Percentiles rank a stretch among this genome's conserved stretches.
Evolutionary conservation across 1,140 invertebrate species (phyloP).

Genomic region (Aplysia californica): DNA sequence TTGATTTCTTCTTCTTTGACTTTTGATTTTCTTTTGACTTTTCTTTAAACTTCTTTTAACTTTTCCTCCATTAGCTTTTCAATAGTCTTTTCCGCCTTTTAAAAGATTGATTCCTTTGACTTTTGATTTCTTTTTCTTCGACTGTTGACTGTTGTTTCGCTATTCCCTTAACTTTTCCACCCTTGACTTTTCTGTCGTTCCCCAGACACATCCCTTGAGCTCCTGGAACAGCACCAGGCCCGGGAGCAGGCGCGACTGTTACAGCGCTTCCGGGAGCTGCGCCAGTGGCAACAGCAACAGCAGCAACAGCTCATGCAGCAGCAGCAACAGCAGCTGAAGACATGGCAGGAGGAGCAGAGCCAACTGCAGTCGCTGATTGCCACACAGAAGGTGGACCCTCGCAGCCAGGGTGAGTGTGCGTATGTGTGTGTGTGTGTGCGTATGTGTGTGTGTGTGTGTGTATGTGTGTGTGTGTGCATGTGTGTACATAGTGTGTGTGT

Average conservation of each 20-base stretch:
- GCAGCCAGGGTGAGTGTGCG: slow-evolving; percentile 31
- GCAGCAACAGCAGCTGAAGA: slow-evolving; percentile 56
- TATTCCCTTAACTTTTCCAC: background rate
- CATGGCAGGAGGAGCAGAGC: slow-evolving; percentile 52
- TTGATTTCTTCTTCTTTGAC: background rate
- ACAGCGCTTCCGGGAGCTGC: slow-evolving; percentile 58
- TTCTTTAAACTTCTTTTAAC: background rate
- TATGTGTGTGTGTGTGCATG: background rate
- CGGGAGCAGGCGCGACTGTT: slow-evolving; percentile 54
- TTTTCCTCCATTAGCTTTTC: background rate
- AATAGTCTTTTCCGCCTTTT: background rate
- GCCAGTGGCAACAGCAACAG: slow-evolving; percentile 59
- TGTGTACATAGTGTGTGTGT: too few species aligned
- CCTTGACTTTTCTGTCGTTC: background rate
- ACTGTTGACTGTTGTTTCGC: background rate
- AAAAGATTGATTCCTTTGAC: background rate
- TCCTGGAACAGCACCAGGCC: slow-evolving; percentile 54
- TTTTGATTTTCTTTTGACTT: background rate
- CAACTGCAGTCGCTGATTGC: slow-evolving; percentile 51
- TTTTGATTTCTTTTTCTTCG: background rate
- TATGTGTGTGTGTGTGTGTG: background rate
- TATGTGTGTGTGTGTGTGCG: background rate
- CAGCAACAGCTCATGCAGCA: slow-evolving; percentile 60
- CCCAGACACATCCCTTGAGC: slow-evolving; percentile 37
- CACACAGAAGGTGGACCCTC: slow-evolving; percentile 47